phyloP scores from a whole-genome alignment of 2,113 vertebrate genomes.

The Octodon degus region DNA sequence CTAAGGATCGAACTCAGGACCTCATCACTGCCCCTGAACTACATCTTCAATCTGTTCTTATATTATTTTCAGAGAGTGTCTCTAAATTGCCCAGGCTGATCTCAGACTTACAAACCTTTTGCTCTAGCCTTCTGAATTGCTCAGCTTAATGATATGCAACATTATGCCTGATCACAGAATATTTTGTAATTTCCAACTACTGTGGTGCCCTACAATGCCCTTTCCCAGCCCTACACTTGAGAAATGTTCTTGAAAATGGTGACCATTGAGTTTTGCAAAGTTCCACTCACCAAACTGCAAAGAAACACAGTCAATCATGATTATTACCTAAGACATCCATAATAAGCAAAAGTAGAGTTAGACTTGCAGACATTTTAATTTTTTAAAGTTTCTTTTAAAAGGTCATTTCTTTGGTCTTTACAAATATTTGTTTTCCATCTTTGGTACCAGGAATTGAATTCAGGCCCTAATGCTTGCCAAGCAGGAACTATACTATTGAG shows the following conservation, averaged over 20 bases:
- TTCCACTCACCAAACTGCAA: conserved; percentile 43
- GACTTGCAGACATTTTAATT: not conserved
- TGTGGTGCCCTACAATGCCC: not conserved
- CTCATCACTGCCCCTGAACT: not conserved
- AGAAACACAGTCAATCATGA: conserved; percentile 1
- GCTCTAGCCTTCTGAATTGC: not conserved
- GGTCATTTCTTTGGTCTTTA: not conserved
- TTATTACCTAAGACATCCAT: conserved; percentile 26
- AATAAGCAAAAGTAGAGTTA: conserved; percentile 36
- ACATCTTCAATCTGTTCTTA: not conserved
- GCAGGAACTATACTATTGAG: not conserved
- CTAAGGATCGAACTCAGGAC: not conserved
- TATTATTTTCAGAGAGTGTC: not conserved
- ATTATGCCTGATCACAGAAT: not conserved
- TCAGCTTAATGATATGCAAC: not conserved
- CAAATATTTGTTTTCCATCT: not conserved
- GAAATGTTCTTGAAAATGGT: not conserved
- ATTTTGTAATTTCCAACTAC: not conserved
- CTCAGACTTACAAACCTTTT: not conserved
- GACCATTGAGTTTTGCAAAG: not conserved
- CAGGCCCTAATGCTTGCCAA: not conserved
- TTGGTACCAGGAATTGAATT: not conserved
- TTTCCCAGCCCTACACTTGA: not conserved
- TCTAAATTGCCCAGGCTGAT: not conserved
- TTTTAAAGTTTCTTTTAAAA: not conserved